phyloP scores from a whole-genome alignment of 2,888 invertebrate species.

The Pseudoips prasinana region DNA sequence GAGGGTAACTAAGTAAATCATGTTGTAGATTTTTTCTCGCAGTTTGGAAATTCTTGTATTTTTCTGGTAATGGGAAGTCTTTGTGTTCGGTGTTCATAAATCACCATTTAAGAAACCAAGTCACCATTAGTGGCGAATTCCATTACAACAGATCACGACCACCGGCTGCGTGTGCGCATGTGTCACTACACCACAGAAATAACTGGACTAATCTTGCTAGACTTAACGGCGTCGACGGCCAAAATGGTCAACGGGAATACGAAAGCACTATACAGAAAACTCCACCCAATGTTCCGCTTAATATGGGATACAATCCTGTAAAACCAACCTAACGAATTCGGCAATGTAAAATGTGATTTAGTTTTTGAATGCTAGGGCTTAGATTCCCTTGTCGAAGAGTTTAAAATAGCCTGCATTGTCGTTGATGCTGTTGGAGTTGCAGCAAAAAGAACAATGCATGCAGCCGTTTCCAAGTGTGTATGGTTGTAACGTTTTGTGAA shows the following conservation, averaged over 20 bases:
- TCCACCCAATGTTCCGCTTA: conserved; percentile 13
- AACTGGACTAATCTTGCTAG: conserved; percentile 47
- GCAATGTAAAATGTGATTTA: conserved; percentile 16
- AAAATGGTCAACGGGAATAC: conserved; percentile 42
- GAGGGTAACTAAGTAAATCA: conserved; percentile 50
- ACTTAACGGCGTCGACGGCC: conserved; percentile 50
- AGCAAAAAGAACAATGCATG: conserved; percentile 32
- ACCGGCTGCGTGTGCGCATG: conserved; percentile 52
- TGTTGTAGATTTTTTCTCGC: conserved; percentile 51
- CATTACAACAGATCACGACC: conserved; percentile 52
- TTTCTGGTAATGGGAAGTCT: conserved; percentile 19
- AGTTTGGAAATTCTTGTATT: conserved; percentile 25
- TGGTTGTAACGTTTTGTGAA: conserved; percentile 24
- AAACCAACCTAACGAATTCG: background rate
- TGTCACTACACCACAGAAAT: conserved; percentile 53
- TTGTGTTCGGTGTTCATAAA: conserved; percentile 36
- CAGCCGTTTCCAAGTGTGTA: conserved; percentile 25
- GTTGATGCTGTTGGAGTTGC: conserved; percentile 31
- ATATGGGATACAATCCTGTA: conserved; percentile 21
- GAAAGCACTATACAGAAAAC: conserved; percentile 19
- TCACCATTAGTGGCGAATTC: conserved; percentile 45
- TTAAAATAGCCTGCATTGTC: conserved; percentile 27
- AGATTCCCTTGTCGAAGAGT: conserved; percentile 5
- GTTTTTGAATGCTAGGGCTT: conserved; percentile 8
- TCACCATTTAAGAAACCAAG: conserved; percentile 37